A percentile compares a stretch with the other conserved stretches of the same genome.
Conservation (phyloP, 2,113 vertebrate species). For the Erythrolamprus reginae region DNA sequence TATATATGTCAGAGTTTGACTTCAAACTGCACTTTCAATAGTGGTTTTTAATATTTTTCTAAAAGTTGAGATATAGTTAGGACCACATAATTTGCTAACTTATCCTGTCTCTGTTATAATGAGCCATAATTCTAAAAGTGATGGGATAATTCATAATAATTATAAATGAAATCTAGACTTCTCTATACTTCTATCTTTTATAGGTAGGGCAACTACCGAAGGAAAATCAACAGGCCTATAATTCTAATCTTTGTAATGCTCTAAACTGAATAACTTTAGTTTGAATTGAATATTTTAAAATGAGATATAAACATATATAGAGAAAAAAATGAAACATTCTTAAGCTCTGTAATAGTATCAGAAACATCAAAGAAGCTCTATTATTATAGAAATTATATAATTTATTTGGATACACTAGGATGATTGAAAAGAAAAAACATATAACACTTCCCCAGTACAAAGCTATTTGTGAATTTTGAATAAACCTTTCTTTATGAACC, state of each 20-base stretch:
- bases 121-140: not conserved
- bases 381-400: too few relatives aligned
- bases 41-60: not conserved
- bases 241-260: not conserved
- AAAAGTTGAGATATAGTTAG: not conserved
- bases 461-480: too few relatives aligned
- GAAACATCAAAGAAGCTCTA: too few relatives aligned
- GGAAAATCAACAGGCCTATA: not conserved
- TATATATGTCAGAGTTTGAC: not conserved
- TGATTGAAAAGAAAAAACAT: too few relatives aligned
- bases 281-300: not conserved
- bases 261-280: conserved; percentile 1
- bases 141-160: not conserved
- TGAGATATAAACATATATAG: not conserved
- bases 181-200: not conserved
- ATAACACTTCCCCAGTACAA: too few relatives aligned
- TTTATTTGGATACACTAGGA: too few relatives aligned
- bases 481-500: too few relatives aligned
- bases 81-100: not conserved
- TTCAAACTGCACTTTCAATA: not conserved
- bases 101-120: not conserved
- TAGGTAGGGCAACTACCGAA: not conserved
- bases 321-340: not conserved
- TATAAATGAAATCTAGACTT: not conserved
- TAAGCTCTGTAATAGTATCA: not conserved